Evolutionary conservation across 53 echinoderm and acorn worm genomes (phyloP).

Genomic region (Temnopleurus reevesii): DNA sequence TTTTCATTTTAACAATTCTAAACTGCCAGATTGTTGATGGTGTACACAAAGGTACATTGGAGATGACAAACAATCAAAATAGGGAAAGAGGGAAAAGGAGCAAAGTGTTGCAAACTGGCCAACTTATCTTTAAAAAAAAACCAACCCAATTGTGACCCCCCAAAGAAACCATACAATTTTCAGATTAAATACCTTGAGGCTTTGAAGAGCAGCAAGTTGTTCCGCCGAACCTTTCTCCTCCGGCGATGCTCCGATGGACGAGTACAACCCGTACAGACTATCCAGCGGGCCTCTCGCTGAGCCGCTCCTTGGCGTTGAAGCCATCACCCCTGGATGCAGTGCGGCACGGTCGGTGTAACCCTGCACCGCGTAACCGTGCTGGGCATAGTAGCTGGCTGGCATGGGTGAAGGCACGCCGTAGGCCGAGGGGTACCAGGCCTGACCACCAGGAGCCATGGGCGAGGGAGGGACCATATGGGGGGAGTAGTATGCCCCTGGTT

Average conservation of each 20-base stretch:
- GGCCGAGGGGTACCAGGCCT: constrained; percentile 54
- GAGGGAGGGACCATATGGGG: constrained; percentile 53
- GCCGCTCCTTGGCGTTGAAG: neutral
- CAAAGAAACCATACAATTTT: too few species aligned
- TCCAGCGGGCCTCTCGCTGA: constrained; percentile 32
- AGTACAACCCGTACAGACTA: constrained; percentile 51
- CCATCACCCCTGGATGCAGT: constrained; percentile 9
- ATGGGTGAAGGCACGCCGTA: constrained; percentile 47
- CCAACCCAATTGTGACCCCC: too few species aligned
- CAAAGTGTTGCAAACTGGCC: too few species aligned
- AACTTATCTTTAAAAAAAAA: too few species aligned
- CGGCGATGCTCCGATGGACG: constrained; percentile 23
- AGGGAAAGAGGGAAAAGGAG: too few species aligned
- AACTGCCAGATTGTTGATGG: too few species aligned
- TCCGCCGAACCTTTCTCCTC: constrained; percentile 1
- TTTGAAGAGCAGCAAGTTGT: constrained; percentile 36
- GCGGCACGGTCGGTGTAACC: neutral
- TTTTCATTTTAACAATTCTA: too few species aligned
- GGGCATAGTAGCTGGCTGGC: constrained; percentile 21
- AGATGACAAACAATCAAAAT: too few species aligned
- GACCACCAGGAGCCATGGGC: constrained; percentile 1
- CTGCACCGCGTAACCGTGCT: constrained; percentile 26
- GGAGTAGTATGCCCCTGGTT: constrained; percentile 33
- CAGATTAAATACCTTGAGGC: neutral
- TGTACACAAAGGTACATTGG: too few species aligned